Evolutionary conservation across 2,113 vertebrate species (phyloP).

Genomic region (Cervus canadensis): DNA sequence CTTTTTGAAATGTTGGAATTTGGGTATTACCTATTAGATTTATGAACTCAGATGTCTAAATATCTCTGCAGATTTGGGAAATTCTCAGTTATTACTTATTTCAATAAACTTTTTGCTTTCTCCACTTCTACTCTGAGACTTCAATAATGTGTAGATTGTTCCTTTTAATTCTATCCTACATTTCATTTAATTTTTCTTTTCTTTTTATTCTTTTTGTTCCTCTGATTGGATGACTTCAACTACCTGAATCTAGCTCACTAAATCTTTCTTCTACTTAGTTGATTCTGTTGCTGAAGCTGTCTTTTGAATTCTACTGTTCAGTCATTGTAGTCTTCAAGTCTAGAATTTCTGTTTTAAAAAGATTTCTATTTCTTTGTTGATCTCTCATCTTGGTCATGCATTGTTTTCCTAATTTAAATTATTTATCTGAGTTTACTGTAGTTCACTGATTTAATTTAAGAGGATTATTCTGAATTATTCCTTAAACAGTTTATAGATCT

Average conservation of each 20-base stretch:
- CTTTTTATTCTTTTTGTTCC: not conserved
- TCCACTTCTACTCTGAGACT: not conserved
- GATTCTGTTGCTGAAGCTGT: not conserved
- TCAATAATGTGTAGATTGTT: not conserved
- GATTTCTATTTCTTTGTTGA: not conserved
- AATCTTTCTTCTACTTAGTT: not conserved
- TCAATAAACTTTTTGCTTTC: not conserved
- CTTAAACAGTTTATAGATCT: not conserved
- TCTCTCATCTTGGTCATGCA: not conserved
- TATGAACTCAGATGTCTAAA: not conserved
- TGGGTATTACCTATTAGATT: not conserved
- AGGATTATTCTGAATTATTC: not conserved
- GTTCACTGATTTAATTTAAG: not conserved
- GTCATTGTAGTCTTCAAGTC: not conserved
- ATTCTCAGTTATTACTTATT: not conserved
- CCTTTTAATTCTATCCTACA: not conserved
- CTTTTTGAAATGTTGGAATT: not conserved
- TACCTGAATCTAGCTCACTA: not conserved
- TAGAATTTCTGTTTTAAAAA: not conserved
- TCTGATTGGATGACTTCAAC: not conserved
- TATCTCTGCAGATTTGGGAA: not conserved
- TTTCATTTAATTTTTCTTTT: not conserved
- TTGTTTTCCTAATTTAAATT: not conserved
- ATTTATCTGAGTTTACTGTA: not conserved
- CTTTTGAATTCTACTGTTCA: not conserved